Evolutionary conservation across 2,797 vertebrate species (phyloP).

Genomic region (Sparidentex hasta): DNA sequence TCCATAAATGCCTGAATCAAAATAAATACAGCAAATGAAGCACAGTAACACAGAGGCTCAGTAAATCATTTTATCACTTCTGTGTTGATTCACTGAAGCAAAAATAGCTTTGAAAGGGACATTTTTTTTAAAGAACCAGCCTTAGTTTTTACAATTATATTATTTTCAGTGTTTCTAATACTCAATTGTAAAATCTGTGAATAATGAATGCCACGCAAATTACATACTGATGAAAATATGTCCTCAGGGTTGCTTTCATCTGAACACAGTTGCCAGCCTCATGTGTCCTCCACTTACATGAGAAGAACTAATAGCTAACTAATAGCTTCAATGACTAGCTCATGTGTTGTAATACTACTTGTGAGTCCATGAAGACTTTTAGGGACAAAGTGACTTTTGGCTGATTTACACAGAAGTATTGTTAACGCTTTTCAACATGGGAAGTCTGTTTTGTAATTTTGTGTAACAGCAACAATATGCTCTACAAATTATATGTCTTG

Average conservation of each 20-base stretch:
- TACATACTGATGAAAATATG: background rate
- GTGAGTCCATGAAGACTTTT: conserved; percentile 1
- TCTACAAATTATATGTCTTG: background rate
- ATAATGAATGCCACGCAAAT: background rate
- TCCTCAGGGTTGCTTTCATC: background rate
- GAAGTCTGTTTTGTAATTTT: background rate
- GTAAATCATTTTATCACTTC: background rate
- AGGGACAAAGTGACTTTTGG: conserved; percentile 4
- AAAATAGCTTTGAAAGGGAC: background rate
- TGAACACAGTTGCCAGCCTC: background rate
- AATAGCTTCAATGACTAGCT: background rate
- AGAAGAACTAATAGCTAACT: background rate
- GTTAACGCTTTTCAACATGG: background rate
- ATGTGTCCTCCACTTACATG: background rate
- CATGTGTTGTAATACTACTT: conserved; percentile 4
- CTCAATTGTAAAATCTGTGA: background rate
- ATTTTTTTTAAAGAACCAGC: background rate
- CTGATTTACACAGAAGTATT: conserved; percentile 1
- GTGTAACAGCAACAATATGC: background rate
- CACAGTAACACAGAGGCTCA: background rate
- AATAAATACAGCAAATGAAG: background rate
- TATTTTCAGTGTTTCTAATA: background rate
- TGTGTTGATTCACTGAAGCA: background rate
- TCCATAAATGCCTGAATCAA: background rate
- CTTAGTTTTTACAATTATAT: background rate